Evolutionary conservation across 2,888 invertebrate species (phyloP), one percentile per base, ranked within the genome.

Genomic region (Iphiclides podalirius): DNA sequence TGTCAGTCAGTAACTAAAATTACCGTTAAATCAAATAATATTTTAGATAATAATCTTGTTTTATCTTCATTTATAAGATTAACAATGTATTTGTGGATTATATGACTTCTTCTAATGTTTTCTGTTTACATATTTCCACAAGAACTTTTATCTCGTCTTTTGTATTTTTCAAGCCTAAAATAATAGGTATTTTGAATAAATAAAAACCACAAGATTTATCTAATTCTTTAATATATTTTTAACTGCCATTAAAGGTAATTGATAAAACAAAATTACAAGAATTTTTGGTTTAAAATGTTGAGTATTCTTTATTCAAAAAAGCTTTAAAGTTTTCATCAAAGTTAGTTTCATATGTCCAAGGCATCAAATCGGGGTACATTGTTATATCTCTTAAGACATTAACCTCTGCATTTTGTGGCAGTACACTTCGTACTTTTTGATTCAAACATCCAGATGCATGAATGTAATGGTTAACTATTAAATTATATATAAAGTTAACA

Each of bases 401-500:
- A 12, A 67, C 63, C 64, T 78, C 72, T 4, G 72, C 67, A 61
- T 79, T 75, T 51, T 75, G 68, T 1, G 89, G 85, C 35, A 89
- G 58, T 9, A 89, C 85, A 70, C 87, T 83, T 52, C 89, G 70
- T 0, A 89, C 87, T 74, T 88, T 88, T 54, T 71, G 81, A 61
- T 89, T 89, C 0, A 87, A 65, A 56, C 89, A 89, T 1, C 87
- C 88, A 26, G 77, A 75, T 9, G 76, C 84, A 70, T 87, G 78
- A 42, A 88, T 84, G 52, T 87, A 89, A 52, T 86, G 70, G 54
- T 79, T 86, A 0, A 82, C 75, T 55, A 89, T 84, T 50, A 89
- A 67, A 53, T 83, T 85, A 59, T 89, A 89, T 42, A 89, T 81
- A 55, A 86, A 89, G 54, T 79, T 81, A 0, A 79, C 88, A 75